phyloP scores from a whole-genome alignment of 2,797 vertebrate species.

The Glossophaga mutica region DNA sequence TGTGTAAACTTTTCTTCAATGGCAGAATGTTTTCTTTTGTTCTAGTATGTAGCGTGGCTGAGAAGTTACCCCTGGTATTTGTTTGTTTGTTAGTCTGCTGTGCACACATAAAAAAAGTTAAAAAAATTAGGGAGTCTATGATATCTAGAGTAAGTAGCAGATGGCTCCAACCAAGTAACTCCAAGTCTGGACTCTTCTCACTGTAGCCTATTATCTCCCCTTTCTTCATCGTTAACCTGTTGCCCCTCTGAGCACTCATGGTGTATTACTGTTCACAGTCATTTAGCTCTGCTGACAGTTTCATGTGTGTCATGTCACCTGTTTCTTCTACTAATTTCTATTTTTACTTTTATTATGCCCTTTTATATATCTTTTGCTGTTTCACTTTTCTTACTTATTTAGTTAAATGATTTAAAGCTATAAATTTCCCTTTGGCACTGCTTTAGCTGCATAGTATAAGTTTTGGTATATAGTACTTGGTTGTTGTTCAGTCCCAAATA shows the following conservation, averaged over 20 bases:
- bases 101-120: neutral
- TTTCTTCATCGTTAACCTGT: neutral
- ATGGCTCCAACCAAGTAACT: neutral
- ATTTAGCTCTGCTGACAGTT: neutral
- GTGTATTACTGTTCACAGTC: neutral
- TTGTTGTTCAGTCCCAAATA: neutral
- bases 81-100: neutral
- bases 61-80: neutral
- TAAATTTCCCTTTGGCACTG: neutral
- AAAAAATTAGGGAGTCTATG: neutral
- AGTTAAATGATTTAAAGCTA: neutral
- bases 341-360: neutral
- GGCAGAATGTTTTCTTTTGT: constrained; percentile 23
- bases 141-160: neutral
- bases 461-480: neutral
- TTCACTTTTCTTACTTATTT: neutral
- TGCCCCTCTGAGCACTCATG: neutral
- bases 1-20: neutral
- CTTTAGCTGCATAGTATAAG: neutral
- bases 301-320: neutral
- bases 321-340: neutral
- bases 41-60: neutral
- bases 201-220: neutral
- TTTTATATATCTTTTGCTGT: neutral
- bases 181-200: neutral